phyloP scores from a whole-genome alignment of 2,888 invertebrate species.

The Mesorhabditis sp. region DNA sequence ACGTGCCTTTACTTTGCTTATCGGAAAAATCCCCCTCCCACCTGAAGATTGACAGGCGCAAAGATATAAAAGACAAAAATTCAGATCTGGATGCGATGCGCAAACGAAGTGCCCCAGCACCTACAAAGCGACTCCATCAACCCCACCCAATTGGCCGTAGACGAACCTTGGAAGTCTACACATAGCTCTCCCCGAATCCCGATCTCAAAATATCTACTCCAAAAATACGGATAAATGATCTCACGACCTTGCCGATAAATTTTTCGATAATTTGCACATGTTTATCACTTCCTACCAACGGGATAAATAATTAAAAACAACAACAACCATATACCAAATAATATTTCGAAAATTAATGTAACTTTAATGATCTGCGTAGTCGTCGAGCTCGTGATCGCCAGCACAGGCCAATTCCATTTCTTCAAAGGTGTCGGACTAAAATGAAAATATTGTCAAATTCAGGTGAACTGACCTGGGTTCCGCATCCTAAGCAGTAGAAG shows the following conservation, averaged over 20 bases:
- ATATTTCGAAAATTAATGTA: not conserved
- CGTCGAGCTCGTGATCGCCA: not conserved
- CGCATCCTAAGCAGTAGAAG: slow-evolving; percentile 53
- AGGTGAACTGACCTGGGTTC: slow-evolving; percentile 29
- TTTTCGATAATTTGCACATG: too few species aligned
- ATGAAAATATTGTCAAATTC: slow-evolving; percentile 11
- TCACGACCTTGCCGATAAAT: too few species aligned
- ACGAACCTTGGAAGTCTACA: too few species aligned
- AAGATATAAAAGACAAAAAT: slow-evolving; percentile 8
- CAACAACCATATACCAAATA: not conserved
- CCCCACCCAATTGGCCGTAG: too few species aligned
- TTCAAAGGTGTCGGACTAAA: not conserved
- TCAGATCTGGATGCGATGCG: too few species aligned
- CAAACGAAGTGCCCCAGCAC: too few species aligned
- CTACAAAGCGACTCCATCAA: too few species aligned
- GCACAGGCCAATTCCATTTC: not conserved
- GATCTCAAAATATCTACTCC: too few species aligned
- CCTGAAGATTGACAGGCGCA: not conserved
- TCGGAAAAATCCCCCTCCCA: not conserved
- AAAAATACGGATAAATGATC: too few species aligned
- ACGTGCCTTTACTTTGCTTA: not conserved
- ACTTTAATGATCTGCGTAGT: slow-evolving; percentile 1
- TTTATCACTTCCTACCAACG: too few species aligned
- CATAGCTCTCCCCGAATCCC: too few species aligned
- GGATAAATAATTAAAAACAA: not conserved